Conservation (phyloP, 2,113 vertebrate genomes). For the Arizona elegans region DNA sequence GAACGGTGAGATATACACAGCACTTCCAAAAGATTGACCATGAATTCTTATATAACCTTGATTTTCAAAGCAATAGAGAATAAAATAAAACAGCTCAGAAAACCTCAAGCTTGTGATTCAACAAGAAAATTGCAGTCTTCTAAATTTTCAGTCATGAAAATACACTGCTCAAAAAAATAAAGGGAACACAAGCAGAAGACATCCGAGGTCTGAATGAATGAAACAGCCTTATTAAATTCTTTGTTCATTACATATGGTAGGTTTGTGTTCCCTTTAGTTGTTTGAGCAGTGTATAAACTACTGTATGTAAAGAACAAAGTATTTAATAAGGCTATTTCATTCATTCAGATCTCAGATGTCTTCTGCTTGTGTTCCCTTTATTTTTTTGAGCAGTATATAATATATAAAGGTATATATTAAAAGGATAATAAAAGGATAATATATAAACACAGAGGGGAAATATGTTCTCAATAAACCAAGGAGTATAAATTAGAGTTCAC, state of each 20-base stretch:
- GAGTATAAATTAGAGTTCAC: neutral
- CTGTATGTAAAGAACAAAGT: no score
- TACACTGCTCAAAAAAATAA: neutral
- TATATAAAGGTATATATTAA: neutral
- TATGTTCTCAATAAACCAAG: neutral
- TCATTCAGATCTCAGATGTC: no score
- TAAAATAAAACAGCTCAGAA: neutral
- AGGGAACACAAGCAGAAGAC: no score
- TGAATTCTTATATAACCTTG: neutral
- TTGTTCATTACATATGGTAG: no score
- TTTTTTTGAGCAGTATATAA: neutral
- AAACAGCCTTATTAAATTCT: no score
- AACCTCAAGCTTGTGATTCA: neutral
- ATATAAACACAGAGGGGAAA: neutral
- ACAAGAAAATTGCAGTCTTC: neutral
- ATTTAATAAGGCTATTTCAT: no score
- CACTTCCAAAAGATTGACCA: slow-evolving; percentile 1
- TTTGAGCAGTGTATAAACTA: no score
- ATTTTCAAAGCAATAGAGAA: neutral
- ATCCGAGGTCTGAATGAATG: no score
- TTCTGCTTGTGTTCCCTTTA: no score
- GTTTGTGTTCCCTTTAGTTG: no score
- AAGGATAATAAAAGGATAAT: neutral
- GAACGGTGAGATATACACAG: neutral
- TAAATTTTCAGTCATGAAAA: neutral